Evolutionary conservation across 2,797 vertebrate genomes (phyloP), one percentile per base, ranked within the genome.

Genomic region (Menidia menidia): DNA sequence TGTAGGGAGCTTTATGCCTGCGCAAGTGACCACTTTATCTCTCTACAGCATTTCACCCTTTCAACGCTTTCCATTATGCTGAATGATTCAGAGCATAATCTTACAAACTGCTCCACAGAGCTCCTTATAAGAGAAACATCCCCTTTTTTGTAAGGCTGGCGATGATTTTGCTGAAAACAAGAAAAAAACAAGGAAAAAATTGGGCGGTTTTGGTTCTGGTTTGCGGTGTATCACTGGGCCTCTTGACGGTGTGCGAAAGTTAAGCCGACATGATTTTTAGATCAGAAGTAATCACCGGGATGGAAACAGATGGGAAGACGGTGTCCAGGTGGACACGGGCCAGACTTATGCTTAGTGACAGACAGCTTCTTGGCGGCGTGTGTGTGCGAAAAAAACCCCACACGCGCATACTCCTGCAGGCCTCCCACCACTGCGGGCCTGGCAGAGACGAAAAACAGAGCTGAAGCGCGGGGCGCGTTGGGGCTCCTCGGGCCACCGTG

Each of bases 221-320:
- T 77, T 68, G 47, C 9, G 15, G 16, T 56, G 68, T 16, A 76
- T 74, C 60, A 52, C 14, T 52, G 33, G 25, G 61, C 42, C 60
- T 55, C 43, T 72, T 14, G 71, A 71, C 68, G 77, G 32, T 60
- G 55, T 43, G 39, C 68, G 10, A 10, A 16, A 69, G 75, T 57
- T 15, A 10, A 61, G 70, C 44, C 18, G 66, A 73, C 66, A 47
- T 25, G 81, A 84, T 63, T 47, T 47, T 47, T 67, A 77, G 82
- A 83, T 86, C 85, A 80, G 75, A 79, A 77, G 61, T 81, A 84
- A 89, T 86, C 87, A 84, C 60, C 35, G 66, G 63, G 73, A 82
- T 44, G 75, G 78, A 77, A 81, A 39, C 88, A 90, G 90, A 90
- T 87, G 89, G 84, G 35, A 39, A 47, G 73, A 54, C 82, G 11